Conservation (phyloP, 2,797 vertebrate species). For the Darevskia mixta region DNA sequence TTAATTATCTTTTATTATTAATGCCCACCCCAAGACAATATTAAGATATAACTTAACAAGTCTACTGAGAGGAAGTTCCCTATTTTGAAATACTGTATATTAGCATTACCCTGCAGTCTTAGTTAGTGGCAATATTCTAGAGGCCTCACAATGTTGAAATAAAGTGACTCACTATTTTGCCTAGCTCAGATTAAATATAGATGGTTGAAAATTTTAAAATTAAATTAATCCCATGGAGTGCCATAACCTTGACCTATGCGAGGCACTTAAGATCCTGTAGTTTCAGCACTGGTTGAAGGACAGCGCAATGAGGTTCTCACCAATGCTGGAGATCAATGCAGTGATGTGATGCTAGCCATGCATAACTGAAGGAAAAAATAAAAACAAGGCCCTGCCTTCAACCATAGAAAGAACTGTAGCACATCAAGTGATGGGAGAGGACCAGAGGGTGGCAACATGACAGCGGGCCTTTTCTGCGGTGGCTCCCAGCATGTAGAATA, state of each 20-base stretch:
- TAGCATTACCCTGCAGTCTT: not conserved
- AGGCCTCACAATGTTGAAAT: not conserved
- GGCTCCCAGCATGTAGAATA: too few relatives aligned
- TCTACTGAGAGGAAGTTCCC: not conserved
- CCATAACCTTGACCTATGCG: not conserved
- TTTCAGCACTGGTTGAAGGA: not conserved
- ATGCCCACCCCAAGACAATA: not conserved
- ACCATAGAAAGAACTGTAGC: not conserved
- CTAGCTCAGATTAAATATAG: not conserved
- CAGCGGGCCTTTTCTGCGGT: too few relatives aligned
- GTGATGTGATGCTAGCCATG: not conserved
- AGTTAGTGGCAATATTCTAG: not conserved
- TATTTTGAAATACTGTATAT: not conserved
- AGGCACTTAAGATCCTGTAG: not conserved
- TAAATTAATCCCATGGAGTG: conserved; percentile 2
- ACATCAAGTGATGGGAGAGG: not conserved
- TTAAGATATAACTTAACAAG: not conserved
- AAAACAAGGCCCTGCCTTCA: not conserved
- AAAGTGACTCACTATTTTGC: not conserved
- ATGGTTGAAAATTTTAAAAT: not conserved
- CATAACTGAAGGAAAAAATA: not conserved
- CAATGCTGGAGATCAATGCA: not conserved
- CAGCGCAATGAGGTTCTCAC: not conserved
- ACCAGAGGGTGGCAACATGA: too few relatives aligned
- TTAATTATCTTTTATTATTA: not conserved